Percentiles rank a stretch among this genome's conserved stretches.
These are phyloP conservation scores for Neotoma lepida DNA, from an alignment of 2,113 vertebrate genomes.

Conservation along the genomic window DNA sequence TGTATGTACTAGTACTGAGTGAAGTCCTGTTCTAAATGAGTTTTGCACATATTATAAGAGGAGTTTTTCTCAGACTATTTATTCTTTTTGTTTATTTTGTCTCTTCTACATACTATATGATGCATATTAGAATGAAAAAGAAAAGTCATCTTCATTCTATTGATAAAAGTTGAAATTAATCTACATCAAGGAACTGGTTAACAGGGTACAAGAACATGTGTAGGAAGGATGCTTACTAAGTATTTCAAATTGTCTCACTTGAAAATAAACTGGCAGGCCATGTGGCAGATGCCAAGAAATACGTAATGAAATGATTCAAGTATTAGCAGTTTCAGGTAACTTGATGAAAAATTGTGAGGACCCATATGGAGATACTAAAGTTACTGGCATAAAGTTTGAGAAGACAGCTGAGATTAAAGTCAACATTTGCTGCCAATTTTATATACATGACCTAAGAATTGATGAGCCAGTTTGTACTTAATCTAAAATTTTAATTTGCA, in stretches of 20 bases:
- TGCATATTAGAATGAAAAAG: neutral
- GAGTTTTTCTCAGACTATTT: neutral
- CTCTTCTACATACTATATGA: neutral
- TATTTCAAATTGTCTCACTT: conserved; percentile 26
- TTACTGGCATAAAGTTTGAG: conserved; percentile 16
- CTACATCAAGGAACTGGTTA: conserved; percentile 47
- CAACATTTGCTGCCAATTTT: conserved; percentile 45
- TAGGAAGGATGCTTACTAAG: conserved; percentile 11
- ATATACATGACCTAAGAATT: neutral
- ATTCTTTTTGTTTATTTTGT: neutral
- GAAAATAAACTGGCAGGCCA: conserved; percentile 55
- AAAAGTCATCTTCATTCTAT: neutral
- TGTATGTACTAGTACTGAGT: neutral
- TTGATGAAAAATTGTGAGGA: neutral
- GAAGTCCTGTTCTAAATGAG: neutral
- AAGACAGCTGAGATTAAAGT: conserved; percentile 39
- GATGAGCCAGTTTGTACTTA: neutral
- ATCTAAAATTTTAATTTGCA: conserved; percentile 23
- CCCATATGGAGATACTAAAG: neutral
- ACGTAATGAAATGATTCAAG: neutral
- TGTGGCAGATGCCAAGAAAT: neutral
- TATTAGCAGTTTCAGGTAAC: conserved; percentile 15
- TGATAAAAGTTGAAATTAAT: conserved; percentile 15
- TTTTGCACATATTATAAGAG: neutral
- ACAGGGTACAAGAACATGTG: conserved; percentile 8